A percentile compares a stretch with the other conserved stretches of the same genome.
Conservation (phyloP, 2,797 vertebrate genomes). For the Epinephelus coioides region DNA sequence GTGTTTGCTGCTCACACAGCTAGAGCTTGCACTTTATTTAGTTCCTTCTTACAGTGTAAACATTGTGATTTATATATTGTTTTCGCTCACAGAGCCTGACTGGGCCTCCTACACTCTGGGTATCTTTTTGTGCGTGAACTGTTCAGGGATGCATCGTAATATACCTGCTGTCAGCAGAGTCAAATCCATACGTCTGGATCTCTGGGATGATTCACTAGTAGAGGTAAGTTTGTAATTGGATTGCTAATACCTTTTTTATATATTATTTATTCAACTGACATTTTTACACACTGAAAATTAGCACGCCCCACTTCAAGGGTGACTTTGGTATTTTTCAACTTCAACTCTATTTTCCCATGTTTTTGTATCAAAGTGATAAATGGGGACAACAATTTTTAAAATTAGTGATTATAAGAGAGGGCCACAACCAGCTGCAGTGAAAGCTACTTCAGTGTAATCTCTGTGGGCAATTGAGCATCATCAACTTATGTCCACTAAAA, state of each 20-base stretch:
- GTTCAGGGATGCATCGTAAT: conserved; percentile 92
- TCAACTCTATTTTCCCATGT: no score
- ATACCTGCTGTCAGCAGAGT: conserved; percentile 89
- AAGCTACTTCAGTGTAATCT: no score
- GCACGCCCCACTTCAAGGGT: no score
- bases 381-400: no score
- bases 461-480: no score
- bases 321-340: no score
- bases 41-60: conserved; percentile 7
- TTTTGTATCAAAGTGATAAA: no score
- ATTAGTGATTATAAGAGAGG: no score
- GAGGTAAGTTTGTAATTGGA: conserved; percentile 80
- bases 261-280: neutral
- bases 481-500: no score
- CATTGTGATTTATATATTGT: neutral
- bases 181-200: conserved; percentile 92
- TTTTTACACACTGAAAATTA: neutral
- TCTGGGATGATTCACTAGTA: conserved; percentile 89
- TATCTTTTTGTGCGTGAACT: conserved; percentile 92
- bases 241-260: no score
- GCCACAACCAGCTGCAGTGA: no score
- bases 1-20: neutral
- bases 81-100: conserved; percentile 87
- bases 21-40: neutral
- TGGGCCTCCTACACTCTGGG: conserved; percentile 94